phyloP scores from a whole-genome alignment of 1,140 invertebrate species.

The Drosophila chauvacae region DNA sequence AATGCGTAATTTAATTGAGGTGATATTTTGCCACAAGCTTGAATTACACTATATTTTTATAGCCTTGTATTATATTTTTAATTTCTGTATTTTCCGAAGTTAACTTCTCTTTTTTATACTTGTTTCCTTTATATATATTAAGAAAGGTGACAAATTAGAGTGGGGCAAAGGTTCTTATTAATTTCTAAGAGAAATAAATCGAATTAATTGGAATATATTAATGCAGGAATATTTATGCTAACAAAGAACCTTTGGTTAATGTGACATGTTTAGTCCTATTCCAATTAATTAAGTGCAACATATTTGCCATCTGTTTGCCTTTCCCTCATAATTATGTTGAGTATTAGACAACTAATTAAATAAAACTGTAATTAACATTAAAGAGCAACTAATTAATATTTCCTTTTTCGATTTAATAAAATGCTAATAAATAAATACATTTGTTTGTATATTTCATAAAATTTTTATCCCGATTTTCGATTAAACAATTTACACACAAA shows the following conservation, averaged over 20 bases:
- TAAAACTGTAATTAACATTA: not conserved
- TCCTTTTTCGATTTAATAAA: not conserved
- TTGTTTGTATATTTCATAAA: not conserved
- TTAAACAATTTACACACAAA: conserved; percentile 2
- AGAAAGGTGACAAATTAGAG: not conserved
- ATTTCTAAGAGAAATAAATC: not conserved
- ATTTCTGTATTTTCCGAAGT: not conserved
- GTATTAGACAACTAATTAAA: not conserved
- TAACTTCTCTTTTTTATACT: not conserved
- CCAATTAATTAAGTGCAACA: not conserved
- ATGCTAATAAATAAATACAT: not conserved
- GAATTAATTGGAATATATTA: not conserved
- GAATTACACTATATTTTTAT: not conserved
- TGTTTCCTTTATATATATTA: not conserved
- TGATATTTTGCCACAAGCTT: not conserved
- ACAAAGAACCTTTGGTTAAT: not conserved
- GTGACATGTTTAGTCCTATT: not conserved
- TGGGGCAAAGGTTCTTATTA: not conserved
- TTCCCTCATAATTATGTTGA: no score
- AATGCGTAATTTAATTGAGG: conserved; percentile 1
- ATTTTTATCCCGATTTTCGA: not conserved
- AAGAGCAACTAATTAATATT: not conserved
- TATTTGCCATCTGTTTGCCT: not conserved
- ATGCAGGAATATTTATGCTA: not conserved
- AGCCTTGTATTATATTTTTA: not conserved